These are phyloP conservation scores for Autographa gamma DNA, from an alignment of 2,888 invertebrate genomes.

Conservation along the genomic window DNA sequence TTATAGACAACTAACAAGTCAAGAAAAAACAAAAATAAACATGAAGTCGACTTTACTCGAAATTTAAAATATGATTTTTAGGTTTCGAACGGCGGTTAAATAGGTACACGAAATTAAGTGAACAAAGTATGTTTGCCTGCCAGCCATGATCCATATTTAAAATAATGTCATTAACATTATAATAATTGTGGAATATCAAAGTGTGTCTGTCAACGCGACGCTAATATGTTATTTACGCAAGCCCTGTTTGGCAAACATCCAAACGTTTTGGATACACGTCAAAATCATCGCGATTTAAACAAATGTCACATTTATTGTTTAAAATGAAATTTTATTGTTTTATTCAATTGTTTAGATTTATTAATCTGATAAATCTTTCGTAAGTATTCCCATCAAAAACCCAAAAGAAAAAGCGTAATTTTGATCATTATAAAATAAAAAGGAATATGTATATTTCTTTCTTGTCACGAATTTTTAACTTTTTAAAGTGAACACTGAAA, in stretches of 20 bases:
- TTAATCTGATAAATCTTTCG: background rate
- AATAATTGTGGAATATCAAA: conserved; percentile 46
- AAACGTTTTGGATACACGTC: conserved; percentile 37
- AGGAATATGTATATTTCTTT: too few species aligned
- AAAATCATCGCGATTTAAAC: conserved; percentile 45
- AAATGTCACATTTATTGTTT: conserved; percentile 35
- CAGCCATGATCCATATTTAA: conserved; percentile 9
- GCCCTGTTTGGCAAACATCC: conserved; percentile 52
- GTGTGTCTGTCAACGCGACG: conserved; percentile 49
- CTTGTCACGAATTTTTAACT: too few species aligned
- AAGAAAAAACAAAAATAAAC: background rate
- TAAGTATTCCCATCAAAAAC: background rate
- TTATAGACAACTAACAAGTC: background rate
- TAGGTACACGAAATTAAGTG: background rate
- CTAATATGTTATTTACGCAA: conserved; percentile 48
- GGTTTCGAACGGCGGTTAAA: background rate
- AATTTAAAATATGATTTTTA: background rate
- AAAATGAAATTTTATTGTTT: conserved; percentile 31
- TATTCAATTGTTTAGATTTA: conserved; percentile 5
- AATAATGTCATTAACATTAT: conserved; percentile 17
- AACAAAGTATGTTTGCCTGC: background rate
- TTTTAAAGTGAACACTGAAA: too few species aligned
- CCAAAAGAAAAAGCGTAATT: background rate
- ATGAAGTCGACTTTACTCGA: background rate
- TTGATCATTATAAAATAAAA: too few species aligned